Conservation (phyloP, 2,113 vertebrate species). For the Sturnira hondurensis region DNA sequence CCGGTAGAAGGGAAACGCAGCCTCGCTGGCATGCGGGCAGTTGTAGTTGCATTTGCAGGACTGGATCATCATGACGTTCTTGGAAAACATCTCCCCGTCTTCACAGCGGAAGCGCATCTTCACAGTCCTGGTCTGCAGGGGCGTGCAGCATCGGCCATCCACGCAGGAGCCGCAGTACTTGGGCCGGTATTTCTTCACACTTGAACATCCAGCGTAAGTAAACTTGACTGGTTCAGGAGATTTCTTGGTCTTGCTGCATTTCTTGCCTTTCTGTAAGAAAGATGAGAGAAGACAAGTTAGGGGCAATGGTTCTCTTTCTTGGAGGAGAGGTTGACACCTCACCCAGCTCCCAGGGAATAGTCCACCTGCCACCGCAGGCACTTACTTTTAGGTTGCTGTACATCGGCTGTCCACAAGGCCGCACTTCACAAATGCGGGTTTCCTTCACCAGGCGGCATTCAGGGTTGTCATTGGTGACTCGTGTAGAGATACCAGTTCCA, state of each 20-base stretch:
- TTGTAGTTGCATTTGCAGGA: constrained; percentile 97
- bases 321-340: not conserved
- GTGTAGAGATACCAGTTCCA: constrained; percentile 95
- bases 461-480: constrained; percentile 95
- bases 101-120: constrained; percentile 95
- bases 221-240: constrained; percentile 88
- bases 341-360: not conserved
- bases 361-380: not conserved
- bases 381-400: constrained; percentile 94
- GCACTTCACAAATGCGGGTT: constrained; percentile 95
- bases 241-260: constrained; percentile 94
- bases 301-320: not conserved
- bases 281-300: not conserved
- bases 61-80: constrained; percentile 98
- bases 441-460: constrained; percentile 96
- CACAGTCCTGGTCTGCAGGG: constrained; percentile 94
- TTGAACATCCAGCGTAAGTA: constrained; percentile 93
- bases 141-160: constrained; percentile 95
- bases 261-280: constrained; percentile 93
- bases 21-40: constrained; percentile 90
- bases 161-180: constrained; percentile 96
- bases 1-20: constrained; percentile 93
- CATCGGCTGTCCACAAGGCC: constrained; percentile 91
- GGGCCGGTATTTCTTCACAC: constrained; percentile 94
- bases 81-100: constrained; percentile 95